Evolutionary conservation across 2,797 vertebrate genomes (phyloP), one percentile per base, ranked within the genome.

Genomic region (Xerus rutilus): DNA sequence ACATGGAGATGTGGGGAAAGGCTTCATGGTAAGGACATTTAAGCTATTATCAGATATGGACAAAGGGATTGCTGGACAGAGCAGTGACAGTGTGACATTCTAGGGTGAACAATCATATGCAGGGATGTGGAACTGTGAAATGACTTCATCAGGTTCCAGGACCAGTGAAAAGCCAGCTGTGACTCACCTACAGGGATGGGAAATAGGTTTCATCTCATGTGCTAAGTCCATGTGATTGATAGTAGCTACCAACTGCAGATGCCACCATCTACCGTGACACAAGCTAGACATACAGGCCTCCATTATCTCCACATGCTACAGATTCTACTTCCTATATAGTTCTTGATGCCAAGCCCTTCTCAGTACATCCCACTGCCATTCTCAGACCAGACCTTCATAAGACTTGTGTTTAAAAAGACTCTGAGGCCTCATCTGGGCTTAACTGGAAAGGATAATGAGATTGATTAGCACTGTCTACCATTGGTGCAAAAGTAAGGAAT

Each of bases 11-110:
- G 32, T 84, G 28, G 64, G 57, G 32, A 90, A 96, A 91, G 64
- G 59, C 30, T 92, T 96, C 84, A 70, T 86, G 64, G 89, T 88
- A 79, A 39, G 89, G 67, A 69, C 87, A 94, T 95, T 89, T 74
- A 32, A 94, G 88, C 84, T 94, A 64, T 91, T 94, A 49, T 96
- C 70, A 86, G 84, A 93, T 47, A 62, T 81, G 47, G 45, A 64
- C 67, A 59, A 77, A 32, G 74, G 39, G 5, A 12, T 91, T 67
- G 20, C 45, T 59, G 86, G 86, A 64, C 64, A 91, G 35, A 92
- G 43, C 43, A 92, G 67, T 59, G 52, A 45, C 28, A 70, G 47
- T n/a, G 30, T 59, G 49, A 35, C 32, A 65, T 96, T 91, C 90
- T 30, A 25, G 39, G 25, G 32, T 95, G 32, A 86, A 89, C 76